Conservation (phyloP, 2,888 invertebrate genomes). For the Hypercompe scribonia region DNA sequence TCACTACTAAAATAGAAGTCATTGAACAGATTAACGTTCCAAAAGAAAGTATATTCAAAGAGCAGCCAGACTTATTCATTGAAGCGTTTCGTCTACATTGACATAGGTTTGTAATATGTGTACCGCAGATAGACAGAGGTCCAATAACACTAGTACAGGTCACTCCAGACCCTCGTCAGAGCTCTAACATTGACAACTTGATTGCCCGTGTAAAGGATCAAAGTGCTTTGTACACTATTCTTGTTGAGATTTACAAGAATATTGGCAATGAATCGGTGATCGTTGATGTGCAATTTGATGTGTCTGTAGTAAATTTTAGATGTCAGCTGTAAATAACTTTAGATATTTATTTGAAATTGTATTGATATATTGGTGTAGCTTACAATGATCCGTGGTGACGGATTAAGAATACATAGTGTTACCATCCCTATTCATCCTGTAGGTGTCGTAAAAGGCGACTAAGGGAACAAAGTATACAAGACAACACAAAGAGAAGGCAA, state of each 20-base stretch:
- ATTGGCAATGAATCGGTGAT: neutral
- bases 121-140: slow-evolving; percentile 32
- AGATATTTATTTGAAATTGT: neutral
- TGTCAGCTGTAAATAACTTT: neutral
- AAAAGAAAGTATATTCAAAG: neutral
- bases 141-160: slow-evolving; percentile 40
- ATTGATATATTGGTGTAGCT: too few species aligned
- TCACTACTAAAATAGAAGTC: neutral
- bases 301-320: neutral
- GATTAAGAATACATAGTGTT: too few species aligned
- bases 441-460: too few species aligned
- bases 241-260: slow-evolving; percentile 12
- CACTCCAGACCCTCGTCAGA: slow-evolving; percentile 39
- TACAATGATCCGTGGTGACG: too few species aligned
- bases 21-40: neutral
- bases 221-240: slow-evolving; percentile 16
- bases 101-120: slow-evolving; percentile 43
- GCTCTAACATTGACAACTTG: slow-evolving; percentile 33
- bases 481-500: too few species aligned
- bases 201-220: slow-evolving; percentile 19
- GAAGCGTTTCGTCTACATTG: slow-evolving; percentile 25
- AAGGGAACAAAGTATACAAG: too few species aligned
- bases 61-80: slow-evolving; percentile 1
- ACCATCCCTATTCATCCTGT: too few species aligned
- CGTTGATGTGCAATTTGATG: neutral